Evolutionary conservation across 2,797 vertebrate species (phyloP).

Genomic region (Pseudochirops corinnae): DNA sequence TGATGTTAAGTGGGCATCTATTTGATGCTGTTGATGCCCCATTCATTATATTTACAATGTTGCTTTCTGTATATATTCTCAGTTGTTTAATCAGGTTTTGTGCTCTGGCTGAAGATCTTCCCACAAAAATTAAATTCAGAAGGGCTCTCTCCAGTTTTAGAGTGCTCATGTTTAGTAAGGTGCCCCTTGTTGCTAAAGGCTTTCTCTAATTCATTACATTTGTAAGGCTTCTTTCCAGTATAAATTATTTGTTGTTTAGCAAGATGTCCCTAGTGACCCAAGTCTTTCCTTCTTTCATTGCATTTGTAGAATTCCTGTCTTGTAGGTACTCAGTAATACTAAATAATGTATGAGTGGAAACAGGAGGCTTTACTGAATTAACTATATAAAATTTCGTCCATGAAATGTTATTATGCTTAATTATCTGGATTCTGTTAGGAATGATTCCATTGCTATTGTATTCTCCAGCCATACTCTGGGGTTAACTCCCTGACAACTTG

Average conservation of each 20-base stretch:
- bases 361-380: not conserved
- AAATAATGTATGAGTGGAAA: not conserved
- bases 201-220: not conserved
- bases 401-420: conserved; percentile 1
- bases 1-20: not conserved
- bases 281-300: not conserved
- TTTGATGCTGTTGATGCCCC: not conserved
- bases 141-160: not conserved
- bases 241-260: not conserved
- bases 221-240: not conserved
- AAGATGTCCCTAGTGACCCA: not conserved
- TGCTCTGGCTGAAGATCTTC: not conserved
- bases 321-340: not conserved
- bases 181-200: not conserved
- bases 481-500: not conserved
- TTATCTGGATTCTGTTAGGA: not conserved
- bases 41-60: not conserved
- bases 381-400: not conserved
- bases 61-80: not conserved
- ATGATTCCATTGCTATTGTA: not conserved
- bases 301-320: not conserved
- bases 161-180: not conserved
- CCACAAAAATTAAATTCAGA: not conserved
- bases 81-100: not conserved
- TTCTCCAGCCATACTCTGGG: not conserved